These are phyloP conservation scores for Bathynomus jamesi DNA, from an alignment of 1,140 invertebrate species.

Conservation along the genomic window DNA sequence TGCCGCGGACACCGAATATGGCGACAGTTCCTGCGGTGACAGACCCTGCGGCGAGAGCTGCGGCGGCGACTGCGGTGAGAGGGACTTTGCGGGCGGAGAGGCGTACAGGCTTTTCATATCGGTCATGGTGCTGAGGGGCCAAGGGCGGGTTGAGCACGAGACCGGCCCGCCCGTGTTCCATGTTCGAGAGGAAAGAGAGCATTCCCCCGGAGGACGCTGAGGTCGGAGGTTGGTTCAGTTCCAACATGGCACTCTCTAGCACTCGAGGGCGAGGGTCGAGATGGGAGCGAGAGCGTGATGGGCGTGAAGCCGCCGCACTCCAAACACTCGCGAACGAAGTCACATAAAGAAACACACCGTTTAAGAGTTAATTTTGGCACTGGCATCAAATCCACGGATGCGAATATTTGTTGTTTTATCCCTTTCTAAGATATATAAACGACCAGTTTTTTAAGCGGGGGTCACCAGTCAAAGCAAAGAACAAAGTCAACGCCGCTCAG, in stretches of 20 bases:
- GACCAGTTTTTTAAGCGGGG: no score
- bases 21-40: constrained; percentile 40
- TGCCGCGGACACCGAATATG: constrained; percentile 40
- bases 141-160: constrained; percentile 64
- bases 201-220: constrained; percentile 26
- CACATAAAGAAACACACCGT: no score
- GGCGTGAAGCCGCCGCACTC: neutral
- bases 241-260: constrained; percentile 26
- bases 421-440: no score
- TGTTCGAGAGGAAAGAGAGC: constrained; percentile 35
- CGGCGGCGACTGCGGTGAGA: constrained; percentile 39
- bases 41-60: constrained; percentile 39
- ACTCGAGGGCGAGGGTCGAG: constrained; percentile 11
- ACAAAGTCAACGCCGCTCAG: neutral
- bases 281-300: neutral
- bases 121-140: constrained; percentile 83
- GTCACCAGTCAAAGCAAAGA: neutral
- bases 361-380: no score
- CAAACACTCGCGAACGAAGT: neutral
- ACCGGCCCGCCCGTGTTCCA: constrained; percentile 41
- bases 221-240: constrained; percentile 30
- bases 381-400: no score
- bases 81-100: constrained; percentile 43
- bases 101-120: constrained; percentile 61
- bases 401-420: no score